These are phyloP conservation scores for Drosophila prostipennis DNA, from an alignment of 2,888 invertebrate species.

Conservation along the genomic window DNA sequence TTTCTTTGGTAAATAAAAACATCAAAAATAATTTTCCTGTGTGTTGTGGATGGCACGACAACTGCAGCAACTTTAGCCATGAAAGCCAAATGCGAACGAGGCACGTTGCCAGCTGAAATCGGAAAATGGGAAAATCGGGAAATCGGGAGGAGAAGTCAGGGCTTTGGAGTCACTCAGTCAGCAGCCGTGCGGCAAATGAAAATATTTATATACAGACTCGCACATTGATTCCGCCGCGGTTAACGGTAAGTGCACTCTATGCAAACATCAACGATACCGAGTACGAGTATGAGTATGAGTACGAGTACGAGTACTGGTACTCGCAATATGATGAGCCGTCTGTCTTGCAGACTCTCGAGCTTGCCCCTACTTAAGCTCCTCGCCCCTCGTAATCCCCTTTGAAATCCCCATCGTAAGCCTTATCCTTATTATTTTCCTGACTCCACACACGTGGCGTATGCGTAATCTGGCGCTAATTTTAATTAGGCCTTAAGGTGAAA, in stretches of 20 bases:
- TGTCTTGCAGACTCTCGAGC: background rate
- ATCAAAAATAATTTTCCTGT: background rate
- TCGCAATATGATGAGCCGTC: conserved; percentile 48
- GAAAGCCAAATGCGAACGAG: conserved; percentile 54
- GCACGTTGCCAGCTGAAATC: conserved; percentile 57
- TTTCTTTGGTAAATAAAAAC: background rate
- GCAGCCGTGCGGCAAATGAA: conserved; percentile 72
- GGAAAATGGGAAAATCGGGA: background rate
- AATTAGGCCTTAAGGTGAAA: conserved; percentile 49
- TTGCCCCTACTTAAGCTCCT: background rate
- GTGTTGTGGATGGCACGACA: conserved; percentile 4
- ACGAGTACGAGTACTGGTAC: background rate
- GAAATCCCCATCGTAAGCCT: background rate
- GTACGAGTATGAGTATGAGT: background rate
- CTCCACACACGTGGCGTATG: conserved; percentile 65
- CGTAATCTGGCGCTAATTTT: conserved; percentile 55
- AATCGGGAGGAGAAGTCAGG: conserved; percentile 12
- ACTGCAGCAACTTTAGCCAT: background rate
- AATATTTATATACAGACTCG: conserved; percentile 45
- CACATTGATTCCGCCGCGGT: conserved; percentile 33
- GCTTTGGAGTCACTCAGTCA: conserved; percentile 33
- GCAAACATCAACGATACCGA: conserved; percentile 56
- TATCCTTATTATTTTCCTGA: conserved; percentile 12
- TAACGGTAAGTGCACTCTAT: conserved; percentile 64
- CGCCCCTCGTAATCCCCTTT: background rate